These are phyloP conservation scores for Poeciliopsis retropinna DNA, from an alignment of 2,113 vertebrate species.

Conservation along the genomic window DNA sequence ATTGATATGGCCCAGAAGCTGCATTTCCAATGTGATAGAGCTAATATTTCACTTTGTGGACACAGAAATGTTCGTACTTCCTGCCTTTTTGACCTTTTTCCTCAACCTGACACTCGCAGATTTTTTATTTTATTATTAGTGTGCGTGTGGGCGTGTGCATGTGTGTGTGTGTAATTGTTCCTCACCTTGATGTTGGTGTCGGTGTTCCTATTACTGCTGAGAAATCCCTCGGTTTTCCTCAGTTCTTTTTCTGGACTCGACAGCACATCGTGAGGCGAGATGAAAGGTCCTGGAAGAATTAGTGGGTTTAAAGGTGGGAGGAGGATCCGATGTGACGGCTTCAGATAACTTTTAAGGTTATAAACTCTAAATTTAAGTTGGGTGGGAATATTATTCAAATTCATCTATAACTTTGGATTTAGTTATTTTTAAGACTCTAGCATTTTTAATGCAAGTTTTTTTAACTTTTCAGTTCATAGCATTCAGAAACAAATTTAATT, in stretches of 20 bases:
- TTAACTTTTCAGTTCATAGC: neutral
- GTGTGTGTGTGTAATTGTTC: slow-evolving; percentile 24
- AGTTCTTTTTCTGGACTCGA: slow-evolving; percentile 37
- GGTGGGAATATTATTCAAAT: neutral
- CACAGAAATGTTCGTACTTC: slow-evolving; percentile 6
- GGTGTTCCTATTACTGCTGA: slow-evolving; percentile 12
- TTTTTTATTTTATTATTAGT: slow-evolving; percentile 17
- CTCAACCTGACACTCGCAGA: neutral
- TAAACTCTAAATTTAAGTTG: slow-evolving; percentile 11
- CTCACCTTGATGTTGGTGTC: slow-evolving; percentile 21
- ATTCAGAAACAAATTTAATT: neutral
- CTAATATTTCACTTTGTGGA: slow-evolving; percentile 19
- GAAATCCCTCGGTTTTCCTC: slow-evolving; percentile 9
- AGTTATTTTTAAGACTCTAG: neutral
- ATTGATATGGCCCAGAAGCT: slow-evolving; percentile 65
- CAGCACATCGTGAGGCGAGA: slow-evolving; percentile 44
- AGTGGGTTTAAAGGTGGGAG: slow-evolving; percentile 7
- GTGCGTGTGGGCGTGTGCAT: neutral
- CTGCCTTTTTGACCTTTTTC: slow-evolving; percentile 33
- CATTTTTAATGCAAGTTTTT: neutral
- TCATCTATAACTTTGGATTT: neutral
- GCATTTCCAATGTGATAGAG: slow-evolving; percentile 58
- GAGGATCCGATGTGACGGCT: slow-evolving; percentile 1
- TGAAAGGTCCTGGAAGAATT: slow-evolving; percentile 14
- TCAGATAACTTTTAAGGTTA: slow-evolving; percentile 2